A percentile compares a stretch with the other conserved stretches of the same genome.
Evolutionary conservation across 2,797 vertebrate species (phyloP).

Genomic region (Acomys russatus): DNA sequence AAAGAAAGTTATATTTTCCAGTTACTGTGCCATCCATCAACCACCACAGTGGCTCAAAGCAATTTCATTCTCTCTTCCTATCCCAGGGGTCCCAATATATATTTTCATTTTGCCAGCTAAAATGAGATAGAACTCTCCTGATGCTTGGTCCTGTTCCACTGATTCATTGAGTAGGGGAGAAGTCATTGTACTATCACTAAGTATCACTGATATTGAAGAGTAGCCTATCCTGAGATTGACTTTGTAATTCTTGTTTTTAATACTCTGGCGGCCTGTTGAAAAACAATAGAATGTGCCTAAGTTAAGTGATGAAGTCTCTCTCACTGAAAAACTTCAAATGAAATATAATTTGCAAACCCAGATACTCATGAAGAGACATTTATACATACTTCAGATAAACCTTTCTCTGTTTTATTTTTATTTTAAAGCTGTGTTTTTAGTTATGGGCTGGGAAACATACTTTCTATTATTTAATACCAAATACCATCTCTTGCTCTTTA

Average conservation of each 20-base stretch:
- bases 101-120: constrained; percentile 84
- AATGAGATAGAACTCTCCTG: constrained; percentile 77
- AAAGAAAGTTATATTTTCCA: constrained; percentile 79
- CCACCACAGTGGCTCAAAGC: constrained; percentile 82
- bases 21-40: constrained; percentile 84
- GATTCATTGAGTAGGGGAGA: constrained; percentile 77
- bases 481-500: background rate
- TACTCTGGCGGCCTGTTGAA: background rate
- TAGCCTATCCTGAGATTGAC: constrained; percentile 35
- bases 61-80: constrained; percentile 85
- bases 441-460: background rate
- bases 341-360: background rate
- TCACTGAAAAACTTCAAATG: background rate
- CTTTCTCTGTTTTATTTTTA: background rate
- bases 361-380: background rate
- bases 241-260: constrained; percentile 20
- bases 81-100: constrained; percentile 79
- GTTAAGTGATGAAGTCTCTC: constrained; percentile 1
- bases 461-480: background rate
- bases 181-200: constrained; percentile 73
- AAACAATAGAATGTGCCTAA: background rate
- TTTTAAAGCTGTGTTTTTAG: background rate
- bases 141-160: constrained; percentile 76
- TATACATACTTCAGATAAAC: background rate
- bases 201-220: background rate